Base-by-base conservation (phyloP, 2,113 vertebrate genomes). In the Neodontobutis hainanensis region DNA sequence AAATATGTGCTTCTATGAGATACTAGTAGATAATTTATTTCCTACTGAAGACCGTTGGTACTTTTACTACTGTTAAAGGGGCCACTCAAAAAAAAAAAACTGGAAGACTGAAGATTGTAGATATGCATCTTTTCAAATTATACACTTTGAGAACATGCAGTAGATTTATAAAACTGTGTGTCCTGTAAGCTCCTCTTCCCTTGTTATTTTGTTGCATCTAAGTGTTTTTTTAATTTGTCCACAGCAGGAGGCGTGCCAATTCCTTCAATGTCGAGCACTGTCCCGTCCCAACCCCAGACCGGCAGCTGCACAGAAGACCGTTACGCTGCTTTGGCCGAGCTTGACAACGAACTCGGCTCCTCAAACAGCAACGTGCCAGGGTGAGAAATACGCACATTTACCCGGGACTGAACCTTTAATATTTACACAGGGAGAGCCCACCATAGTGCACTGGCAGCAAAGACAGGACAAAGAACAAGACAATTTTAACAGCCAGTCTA, bases 321-420 rank as follows among this genome's bases (percentile, higher is more conserved):
- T 87, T 99, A 98, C 8, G 96, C 95, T 15, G 95, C 96, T 27
- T 84, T 98, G 77, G 96, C 96, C 1, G 96, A 98, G 78, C 85
- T 98, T 42, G 95, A 97, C 92, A 97, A 94, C 0, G 91, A 95
- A 34, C 94, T 97, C 88, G 94, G 95, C 90, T 94, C 90, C 45
- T 91, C 94, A 70, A 93, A 88, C 61, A 94, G 92, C 0, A 93
- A 86, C 3, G 90, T 91, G 73, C 95, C 92, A 89, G 96, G 95
- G 95, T 97, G 90, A 89, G 89, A 61, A 0, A 60, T 55, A 4
- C 12, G 4, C 38, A 32, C 5, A 58, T 19, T 52, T 44, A 59
- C 45, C 48, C 35, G 40, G 42, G 11, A 47, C 1, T 14, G 36
- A 8, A 55, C 52, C 11, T 55, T 55, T 55, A 55, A 55, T 9